Conservation (phyloP, 2,888 invertebrate genomes). For the Troides helena region DNA sequence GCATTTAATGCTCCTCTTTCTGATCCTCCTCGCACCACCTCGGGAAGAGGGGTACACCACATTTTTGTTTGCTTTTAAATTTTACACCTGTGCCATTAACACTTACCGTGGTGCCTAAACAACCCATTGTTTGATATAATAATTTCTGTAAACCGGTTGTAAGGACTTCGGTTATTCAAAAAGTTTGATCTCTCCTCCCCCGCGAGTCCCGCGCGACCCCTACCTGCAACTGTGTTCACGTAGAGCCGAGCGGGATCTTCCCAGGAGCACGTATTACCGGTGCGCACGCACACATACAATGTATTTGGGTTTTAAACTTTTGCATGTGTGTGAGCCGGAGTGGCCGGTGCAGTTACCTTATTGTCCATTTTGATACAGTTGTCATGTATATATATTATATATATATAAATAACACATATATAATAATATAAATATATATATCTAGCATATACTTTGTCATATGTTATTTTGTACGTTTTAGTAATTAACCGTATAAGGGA, state of each 20-base stretch:
- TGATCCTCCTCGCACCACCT: not conserved
- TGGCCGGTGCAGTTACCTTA: conserved; percentile 29
- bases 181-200: too few relatives aligned
- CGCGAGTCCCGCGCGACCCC: not conserved
- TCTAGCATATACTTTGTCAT: conserved; percentile 24
- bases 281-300: not conserved
- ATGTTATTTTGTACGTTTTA: conserved; percentile 25
- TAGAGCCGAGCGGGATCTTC: not conserved
- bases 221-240: too few relatives aligned
- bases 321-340: conserved; percentile 2
- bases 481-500: conserved; percentile 33
- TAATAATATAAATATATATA: not conserved
- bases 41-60: not conserved
- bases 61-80: not conserved
- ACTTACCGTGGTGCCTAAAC: not conserved
- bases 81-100: not conserved
- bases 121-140: not conserved
- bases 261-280: not conserved
- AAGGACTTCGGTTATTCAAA: too few relatives aligned
- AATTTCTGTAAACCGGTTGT: not conserved
- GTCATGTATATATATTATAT: not conserved
- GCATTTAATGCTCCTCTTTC: conserved; percentile 20
- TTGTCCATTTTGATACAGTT: conserved; percentile 31
- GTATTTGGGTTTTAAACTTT: not conserved
- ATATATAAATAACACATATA: not conserved